Base-by-base conservation (phyloP, 2,888 invertebrate species). In the Podabrus alpinus region DNA sequence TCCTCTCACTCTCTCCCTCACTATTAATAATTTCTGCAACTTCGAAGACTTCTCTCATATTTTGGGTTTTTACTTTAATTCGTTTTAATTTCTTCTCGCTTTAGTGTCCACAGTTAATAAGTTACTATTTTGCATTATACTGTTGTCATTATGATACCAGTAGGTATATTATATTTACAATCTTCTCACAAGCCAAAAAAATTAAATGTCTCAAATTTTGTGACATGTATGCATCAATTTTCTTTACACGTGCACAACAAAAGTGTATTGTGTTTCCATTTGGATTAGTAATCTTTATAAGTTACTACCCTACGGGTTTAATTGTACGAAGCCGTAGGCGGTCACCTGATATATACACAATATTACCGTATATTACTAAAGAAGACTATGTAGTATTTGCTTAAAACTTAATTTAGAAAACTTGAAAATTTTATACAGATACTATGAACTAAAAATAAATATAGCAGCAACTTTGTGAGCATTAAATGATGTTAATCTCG, bases 201-300 rank as follows among this genome's bases (percentile, higher is more conserved):
- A 45, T 45, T 45, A 45, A 45, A 45, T 45, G n/a, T 45, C 45
- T 45, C 45, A 45, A 45, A 45, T 45, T 45, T n/a, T 45, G 45
- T 45, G 45, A 45, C 45, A 45, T n/a, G 45, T 45, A n/a, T 45
- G n/a, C n/a, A 45, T n/a, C 45, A 45, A 45, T 45, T n/a, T 45
- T 45, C 45, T 45, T n/a, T 45, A 45, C 80, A 79, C 80, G 80
- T 82, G 81, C 80, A 77, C 78, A 80, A 75, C 25, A 45, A 80
- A 80, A 79, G 79, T 77, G 79, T 78, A 77, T 79, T 76, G 71
- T 70, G 71, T 76, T 71, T 59, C 74, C 72, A 64, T 73, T 68
- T 68, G 66, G 60, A 68, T 75, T 69, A 75, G 66, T 75, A 69
- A 68, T 68, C 68, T 59, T 60, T 16, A 64, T 60, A 45, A 45